Base-by-base conservation (phyloP, 1,140 invertebrate genomes). In the Archegozetes longisetosus region DNA sequence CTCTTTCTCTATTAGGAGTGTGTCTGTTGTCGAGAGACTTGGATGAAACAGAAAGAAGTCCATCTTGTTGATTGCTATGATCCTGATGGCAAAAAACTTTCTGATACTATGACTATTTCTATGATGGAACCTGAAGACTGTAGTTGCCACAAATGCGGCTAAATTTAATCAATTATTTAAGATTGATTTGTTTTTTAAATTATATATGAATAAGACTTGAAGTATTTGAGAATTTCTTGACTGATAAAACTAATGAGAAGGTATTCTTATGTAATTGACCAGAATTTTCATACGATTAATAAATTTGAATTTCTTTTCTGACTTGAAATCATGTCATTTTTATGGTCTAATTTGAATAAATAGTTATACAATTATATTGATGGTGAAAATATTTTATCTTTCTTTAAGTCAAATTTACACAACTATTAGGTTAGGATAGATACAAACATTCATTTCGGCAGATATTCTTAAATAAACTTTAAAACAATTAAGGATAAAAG, bases 11-110 rank as follows among this genome's bases (percentile, higher is more conserved):
- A 74, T 12, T 68, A 91, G 87, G 86, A 91, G 74, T 92, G 88
- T 68, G 86, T 84, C 66, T 93, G 88, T 69, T 93, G 88, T 66
- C 78, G 87, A 55, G 88, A 93, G 70, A 85, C 84, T 63, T 85
- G 81, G 64, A 75, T 92, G 17, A 79, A 84, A 55, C 84, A 86
- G 66, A 77, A 86, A 63, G 73, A 82, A 20, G 80, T 91, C 13
- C 81, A 80, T 0, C 70, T 93, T 46, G 82, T 78, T 14, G 84
- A 89, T 65, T 93, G 88, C 70, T 93, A 87, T 66, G 84, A 90
- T 72, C 79, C 84, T 3, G 86, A 90, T 72, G 88, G 88, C 1
- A 74, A 84, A 6, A 77, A 83, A 66, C 70, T 91, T 52, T 78
- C 74, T 20, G 75, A 81, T 26, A 75, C 77, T 0, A 85, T 91